Evolutionary conservation across 2,888 invertebrate species (phyloP), one percentile per base, ranked within the genome.

Genomic region (Ennomos quercinarius): DNA sequence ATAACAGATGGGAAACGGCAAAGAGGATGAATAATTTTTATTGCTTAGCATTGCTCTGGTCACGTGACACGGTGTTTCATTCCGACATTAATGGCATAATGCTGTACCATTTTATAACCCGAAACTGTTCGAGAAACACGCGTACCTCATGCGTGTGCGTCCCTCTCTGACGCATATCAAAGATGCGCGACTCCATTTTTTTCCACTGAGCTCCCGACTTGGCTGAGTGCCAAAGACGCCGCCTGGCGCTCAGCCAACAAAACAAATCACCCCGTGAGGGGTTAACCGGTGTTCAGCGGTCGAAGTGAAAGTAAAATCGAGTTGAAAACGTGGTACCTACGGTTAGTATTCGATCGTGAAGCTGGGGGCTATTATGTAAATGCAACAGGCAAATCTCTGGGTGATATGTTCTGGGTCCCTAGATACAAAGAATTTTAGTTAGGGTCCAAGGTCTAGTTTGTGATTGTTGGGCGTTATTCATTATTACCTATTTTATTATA

Each of bases 171-270:
- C 91, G 91, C 91, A 92, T 91, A 89, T 89, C 85, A 82, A 86
- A 91, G 91, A 89, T 88, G 89, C 83, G 91, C 91, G 91, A 89
- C 90, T 84, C 80, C 81, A 83, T 88, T 91, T 91, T 86, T 91
- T 90, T 88, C 85, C 83, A 83, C 83, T 80, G 84, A 77, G 83
- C 82, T 83, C 80, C 75, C 79, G 80, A 81, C 81, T 88, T 92
- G 91, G 91, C 89, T 55, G 47, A 57, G 42, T 39, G 89, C 91
- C 91, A 91, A 83, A 83, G 83, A 88, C 87, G 88, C 86, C 85
- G 87, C 78, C 73, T 91, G 91, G 91, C 91, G 72, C 39, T 8
- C 39, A 37, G 89, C 91, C 91, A 91, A 81, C 73, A 68, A 74
- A 78, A 80, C 83, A 81, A 81, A 85, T 84, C 88, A 84, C 83